Evolutionary conservation across 2,888 invertebrate genomes (phyloP).

Genomic region (Aleiodes testaceus): DNA sequence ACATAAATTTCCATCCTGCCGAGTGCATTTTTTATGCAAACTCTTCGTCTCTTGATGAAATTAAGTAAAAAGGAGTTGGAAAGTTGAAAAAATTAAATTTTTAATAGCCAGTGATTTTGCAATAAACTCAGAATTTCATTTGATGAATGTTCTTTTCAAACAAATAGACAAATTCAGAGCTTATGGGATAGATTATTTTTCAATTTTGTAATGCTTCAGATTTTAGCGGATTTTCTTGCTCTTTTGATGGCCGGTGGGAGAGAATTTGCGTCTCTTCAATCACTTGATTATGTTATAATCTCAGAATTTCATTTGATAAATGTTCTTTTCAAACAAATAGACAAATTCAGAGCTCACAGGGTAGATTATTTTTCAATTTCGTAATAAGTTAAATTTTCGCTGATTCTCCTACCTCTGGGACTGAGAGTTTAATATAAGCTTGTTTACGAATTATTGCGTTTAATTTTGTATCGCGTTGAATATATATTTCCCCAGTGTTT

Average conservation of each 20-base stretch:
- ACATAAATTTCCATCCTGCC: slow-evolving; percentile 59
- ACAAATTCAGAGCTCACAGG: slow-evolving; percentile 17
- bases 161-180: slow-evolving; percentile 21
- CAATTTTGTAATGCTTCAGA: slow-evolving; percentile 20
- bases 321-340: slow-evolving; percentile 15
- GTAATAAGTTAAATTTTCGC: slow-evolving; percentile 12
- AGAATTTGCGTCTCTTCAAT: not conserved
- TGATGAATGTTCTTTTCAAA: slow-evolving; percentile 18
- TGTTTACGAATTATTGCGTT: slow-evolving; percentile 23
- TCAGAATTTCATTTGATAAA: slow-evolving; percentile 1
- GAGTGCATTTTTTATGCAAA: slow-evolving; percentile 56
- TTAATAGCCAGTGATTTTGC: not conserved
- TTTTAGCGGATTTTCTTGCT: not conserved
- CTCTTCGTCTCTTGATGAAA: slow-evolving; percentile 40
- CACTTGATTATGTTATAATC: not conserved
- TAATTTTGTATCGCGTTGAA: slow-evolving; percentile 17
- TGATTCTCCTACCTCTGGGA: not conserved
- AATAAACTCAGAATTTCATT: not conserved
- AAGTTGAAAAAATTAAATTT: slow-evolving; percentile 14
- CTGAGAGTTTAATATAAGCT: slow-evolving; percentile 6
- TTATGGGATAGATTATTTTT: slow-evolving; percentile 17
- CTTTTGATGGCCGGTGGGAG: too few species aligned
- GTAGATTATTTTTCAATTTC: slow-evolving; percentile 26
- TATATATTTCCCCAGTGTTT: slow-evolving; percentile 16
- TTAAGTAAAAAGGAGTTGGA: not conserved